phyloP scores from a whole-genome alignment of 2,113 vertebrate species.

The Cinclus mexicanus region DNA sequence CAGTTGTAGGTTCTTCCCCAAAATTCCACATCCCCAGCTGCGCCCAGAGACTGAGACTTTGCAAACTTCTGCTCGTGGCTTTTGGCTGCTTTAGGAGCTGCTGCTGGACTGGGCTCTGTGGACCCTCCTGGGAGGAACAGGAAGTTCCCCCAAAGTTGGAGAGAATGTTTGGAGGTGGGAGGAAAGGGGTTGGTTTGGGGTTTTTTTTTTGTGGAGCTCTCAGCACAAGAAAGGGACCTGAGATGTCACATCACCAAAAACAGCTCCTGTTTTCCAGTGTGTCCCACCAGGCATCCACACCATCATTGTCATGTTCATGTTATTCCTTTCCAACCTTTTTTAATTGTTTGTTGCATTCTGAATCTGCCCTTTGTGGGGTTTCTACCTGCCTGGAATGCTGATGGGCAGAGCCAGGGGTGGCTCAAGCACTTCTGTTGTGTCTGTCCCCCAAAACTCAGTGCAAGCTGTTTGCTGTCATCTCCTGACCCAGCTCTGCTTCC shows the following conservation, averaged over 20 bases:
- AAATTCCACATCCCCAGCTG: neutral
- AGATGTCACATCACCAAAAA: neutral
- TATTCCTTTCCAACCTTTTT: neutral
- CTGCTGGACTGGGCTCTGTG: neutral
- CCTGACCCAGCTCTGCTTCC: neutral
- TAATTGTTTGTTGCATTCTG: neutral
- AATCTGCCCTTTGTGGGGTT: neutral
- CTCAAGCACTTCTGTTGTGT: neutral
- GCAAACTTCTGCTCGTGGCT: rapidly evolving
- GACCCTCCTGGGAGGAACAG: neutral
- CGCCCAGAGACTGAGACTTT: neutral
- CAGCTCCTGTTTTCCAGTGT: neutral
- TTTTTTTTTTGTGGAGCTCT: neutral
- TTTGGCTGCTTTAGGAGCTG: neutral
- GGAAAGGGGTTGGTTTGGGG: neutral
- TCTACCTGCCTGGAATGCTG: neutral
- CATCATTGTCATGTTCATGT: rapidly evolving
- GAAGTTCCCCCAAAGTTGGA: neutral
- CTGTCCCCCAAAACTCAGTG: neutral
- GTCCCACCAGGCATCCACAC: neutral
- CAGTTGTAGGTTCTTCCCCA: neutral
- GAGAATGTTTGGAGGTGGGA: neutral
- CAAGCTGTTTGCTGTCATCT: neutral
- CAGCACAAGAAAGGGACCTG: neutral
- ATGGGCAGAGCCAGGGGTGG: neutral